Evolutionary conservation across 2,888 invertebrate species (phyloP), one percentile per base, ranked within the genome.

Genomic region (Mayetiola destructor): DNA sequence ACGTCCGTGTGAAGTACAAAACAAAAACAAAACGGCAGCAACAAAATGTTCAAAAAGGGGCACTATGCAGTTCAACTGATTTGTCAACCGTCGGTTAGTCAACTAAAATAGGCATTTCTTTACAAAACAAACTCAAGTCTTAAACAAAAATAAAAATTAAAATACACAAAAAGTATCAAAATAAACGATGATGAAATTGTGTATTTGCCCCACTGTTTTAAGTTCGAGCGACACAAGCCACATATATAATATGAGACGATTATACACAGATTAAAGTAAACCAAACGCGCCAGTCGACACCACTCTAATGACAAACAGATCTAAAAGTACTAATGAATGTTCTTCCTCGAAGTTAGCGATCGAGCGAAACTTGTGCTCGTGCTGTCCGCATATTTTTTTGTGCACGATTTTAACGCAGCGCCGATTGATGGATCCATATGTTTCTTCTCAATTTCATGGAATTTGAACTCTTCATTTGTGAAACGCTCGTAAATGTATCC

Each of bases 321-420:
- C 48, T 9, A 48, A 48, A 48, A 48, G 27, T 23, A 48, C 48
- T 48, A 48, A 42, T 42, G 42, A 42, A 14, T 42, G 42, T 48
- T n/a, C 27, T n/a, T n/a, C n/a, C n/a, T n/a, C n/a, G n/a, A n/a
- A n/a, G n/a, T n/a, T n/a, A n/a, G n/a, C n/a, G n/a, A n/a, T n/a
- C n/a, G n/a, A n/a, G n/a, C n/a, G n/a, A n/a, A n/a, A n/a, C n/a
- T n/a, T n/a, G 78, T 69, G 60, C 80, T 78, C 62, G 73, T 69
- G 16, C 76, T 74, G 61, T 76, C 76, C 48, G 75, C 70, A 68
- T 84, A 89, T 37, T 79, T 71, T 69, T 88, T 93, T 54, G 77
- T 77, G 14, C 92, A 78, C 64, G 81, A 78, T 20, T 80, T 73
- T 56, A 93, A 79, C 56, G 82, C 79, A 8, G 92, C 88, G 1